Percentiles rank a stretch among this genome's conserved stretches.
These are phyloP conservation scores for Chamaetylas fuelleborni DNA, from an alignment of 2,113 vertebrate species.

Conservation along the genomic window DNA sequence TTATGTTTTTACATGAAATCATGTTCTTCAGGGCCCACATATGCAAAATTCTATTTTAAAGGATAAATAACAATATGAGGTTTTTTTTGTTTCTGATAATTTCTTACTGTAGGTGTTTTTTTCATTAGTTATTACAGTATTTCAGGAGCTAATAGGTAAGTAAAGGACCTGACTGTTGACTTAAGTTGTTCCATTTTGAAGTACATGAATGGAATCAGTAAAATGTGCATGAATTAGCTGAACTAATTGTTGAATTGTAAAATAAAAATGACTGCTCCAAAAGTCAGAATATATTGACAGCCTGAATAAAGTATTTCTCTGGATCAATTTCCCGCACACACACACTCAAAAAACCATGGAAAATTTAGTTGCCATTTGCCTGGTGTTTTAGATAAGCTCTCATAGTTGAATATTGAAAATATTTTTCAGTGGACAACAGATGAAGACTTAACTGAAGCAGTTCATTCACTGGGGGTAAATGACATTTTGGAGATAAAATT, in stretches of 20 bases:
- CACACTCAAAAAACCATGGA: neutral
- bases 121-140: neutral
- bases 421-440: conserved; percentile 96
- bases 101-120: neutral
- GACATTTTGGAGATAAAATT: conserved; percentile 99
- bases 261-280: neutral
- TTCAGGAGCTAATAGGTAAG: neutral
- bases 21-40: neutral
- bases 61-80: neutral
- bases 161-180: neutral
- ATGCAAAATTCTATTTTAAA: neutral
- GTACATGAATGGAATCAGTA: neutral
- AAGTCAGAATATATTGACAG: neutral
- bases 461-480: conserved; percentile 93
- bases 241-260: neutral
- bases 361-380: neutral
- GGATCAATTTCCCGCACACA: neutral
- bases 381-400: conserved; percentile 8
- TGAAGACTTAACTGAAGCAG: conserved; percentile 97
- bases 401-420: conserved; percentile 40
- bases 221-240: neutral
- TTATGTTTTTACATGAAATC: neutral
- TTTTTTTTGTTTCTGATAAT: neutral
- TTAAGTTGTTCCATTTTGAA: neutral
- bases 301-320: neutral